A percentile compares a stretch with the other conserved stretches of the same genome.
Evolutionary conservation across 2,797 vertebrate genomes (phyloP).

Genomic region (Champsocephalus esox): DNA sequence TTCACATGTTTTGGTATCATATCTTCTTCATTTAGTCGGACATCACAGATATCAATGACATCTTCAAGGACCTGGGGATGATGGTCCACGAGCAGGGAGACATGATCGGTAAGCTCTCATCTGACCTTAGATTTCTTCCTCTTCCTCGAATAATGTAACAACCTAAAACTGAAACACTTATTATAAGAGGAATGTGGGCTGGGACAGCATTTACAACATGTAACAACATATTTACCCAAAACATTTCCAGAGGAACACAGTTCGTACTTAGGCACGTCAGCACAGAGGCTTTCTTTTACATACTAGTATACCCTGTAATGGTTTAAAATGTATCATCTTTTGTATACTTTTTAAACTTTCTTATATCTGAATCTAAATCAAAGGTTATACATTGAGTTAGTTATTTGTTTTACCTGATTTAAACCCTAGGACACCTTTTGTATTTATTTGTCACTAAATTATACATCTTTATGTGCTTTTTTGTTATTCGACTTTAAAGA

Average conservation of each 20-base stretch:
- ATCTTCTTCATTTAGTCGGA: slow-evolving; percentile 86
- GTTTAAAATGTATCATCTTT: too few relatives aligned
- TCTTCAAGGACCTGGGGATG: slow-evolving; percentile 98
- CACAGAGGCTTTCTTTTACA: too few relatives aligned
- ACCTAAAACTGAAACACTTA: neutral
- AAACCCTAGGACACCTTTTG: too few relatives aligned
- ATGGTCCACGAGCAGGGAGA: slow-evolving; percentile 99
- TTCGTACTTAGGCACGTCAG: neutral
- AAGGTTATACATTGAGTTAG: too few relatives aligned
- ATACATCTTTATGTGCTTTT: too few relatives aligned
- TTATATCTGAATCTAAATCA: too few relatives aligned
- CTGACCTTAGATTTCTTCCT: neutral
- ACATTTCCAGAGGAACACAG: neutral
- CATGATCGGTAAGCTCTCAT: slow-evolving; percentile 92
- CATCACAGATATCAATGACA: slow-evolving; percentile 97
- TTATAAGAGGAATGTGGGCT: neutral
- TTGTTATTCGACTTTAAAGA: too few relatives aligned
- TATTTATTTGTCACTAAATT: too few relatives aligned
- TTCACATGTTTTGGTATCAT: slow-evolving; percentile 4
- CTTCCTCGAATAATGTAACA: neutral
- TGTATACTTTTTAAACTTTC: too few relatives aligned
- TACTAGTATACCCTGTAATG: too few relatives aligned
- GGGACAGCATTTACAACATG: neutral
- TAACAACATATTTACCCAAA: neutral
- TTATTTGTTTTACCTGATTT: too few relatives aligned